Percentiles rank a stretch among this genome's conserved stretches.
Evolutionary conservation across 2,797 vertebrate genomes (phyloP).

Genomic region (Ptychobarbus kaznakovi): DNA sequence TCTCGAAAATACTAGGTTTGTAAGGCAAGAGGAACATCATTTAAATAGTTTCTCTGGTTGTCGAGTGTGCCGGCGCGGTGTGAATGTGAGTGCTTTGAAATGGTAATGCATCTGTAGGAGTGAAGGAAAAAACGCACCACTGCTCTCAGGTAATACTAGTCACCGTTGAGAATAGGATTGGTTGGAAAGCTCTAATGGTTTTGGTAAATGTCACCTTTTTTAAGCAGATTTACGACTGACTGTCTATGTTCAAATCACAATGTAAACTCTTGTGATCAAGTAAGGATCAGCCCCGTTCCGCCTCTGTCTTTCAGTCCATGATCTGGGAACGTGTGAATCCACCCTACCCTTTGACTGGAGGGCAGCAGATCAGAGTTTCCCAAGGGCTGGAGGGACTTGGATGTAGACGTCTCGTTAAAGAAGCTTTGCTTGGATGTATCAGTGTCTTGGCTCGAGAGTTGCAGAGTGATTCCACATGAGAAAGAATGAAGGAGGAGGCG

Average conservation of each 20-base stretch:
- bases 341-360: not conserved
- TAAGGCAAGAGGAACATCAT: slow-evolving; percentile 25
- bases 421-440: slow-evolving; percentile 15
- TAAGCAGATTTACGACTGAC: not conserved
- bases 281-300: not conserved
- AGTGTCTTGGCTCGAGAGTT: slow-evolving; percentile 11
- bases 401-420: slow-evolving; percentile 24
- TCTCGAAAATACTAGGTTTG: slow-evolving; percentile 21
- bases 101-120: slow-evolving; percentile 42
- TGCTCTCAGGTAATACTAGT: slow-evolving; percentile 23
- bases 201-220: not conserved
- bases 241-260: slow-evolving; percentile 8
- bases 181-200: slow-evolving; percentile 4
- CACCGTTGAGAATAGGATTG: not conserved
- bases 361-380: slow-evolving; percentile 5
- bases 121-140: not conserved
- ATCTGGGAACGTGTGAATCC: not conserved
- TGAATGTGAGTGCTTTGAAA: slow-evolving; percentile 45
- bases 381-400: not conserved
- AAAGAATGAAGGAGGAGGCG: not conserved
- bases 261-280: not conserved
- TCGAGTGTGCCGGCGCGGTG: not conserved
- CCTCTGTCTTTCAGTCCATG: not conserved
- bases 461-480: not conserved
- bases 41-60: slow-evolving; percentile 18